Conservation (phyloP, 1,140 invertebrate species). For the Drosophila lacteicornis region DNA sequence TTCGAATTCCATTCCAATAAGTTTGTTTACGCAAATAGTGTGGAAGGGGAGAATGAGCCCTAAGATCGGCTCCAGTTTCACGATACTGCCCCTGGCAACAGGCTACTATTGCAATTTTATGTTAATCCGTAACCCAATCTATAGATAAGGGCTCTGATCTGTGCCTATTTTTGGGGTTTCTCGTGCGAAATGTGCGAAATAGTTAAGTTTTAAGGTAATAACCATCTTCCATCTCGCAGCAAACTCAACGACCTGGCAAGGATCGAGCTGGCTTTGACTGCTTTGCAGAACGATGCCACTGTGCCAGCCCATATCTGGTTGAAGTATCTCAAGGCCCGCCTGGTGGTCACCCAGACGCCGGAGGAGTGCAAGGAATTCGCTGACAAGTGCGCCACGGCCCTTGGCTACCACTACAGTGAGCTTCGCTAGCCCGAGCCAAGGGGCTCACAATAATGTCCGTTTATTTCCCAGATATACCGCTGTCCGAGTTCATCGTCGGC, state of each 20-base stretch:
- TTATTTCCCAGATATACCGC: slow-evolving; percentile 26
- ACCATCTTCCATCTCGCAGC: slow-evolving; percentile 9
- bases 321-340: slow-evolving; percentile 36
- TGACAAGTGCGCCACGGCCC: slow-evolving; percentile 30
- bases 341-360: slow-evolving; percentile 52
- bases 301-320: slow-evolving; percentile 62
- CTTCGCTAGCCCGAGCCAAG: no score
- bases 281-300: slow-evolving; percentile 13
- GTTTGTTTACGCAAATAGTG: background rate
- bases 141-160: no score
- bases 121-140: no score
- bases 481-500: slow-evolving; percentile 45
- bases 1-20: background rate
- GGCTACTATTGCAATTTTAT: background rate
- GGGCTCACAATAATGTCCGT: no score
- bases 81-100: background rate
- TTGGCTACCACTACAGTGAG: slow-evolving; percentile 51
- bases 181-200: no score
- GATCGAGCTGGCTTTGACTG: slow-evolving; percentile 32
- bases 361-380: slow-evolving; percentile 35
- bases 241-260: slow-evolving; percentile 45
- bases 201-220: background rate
- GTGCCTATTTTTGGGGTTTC: no score
- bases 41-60: background rate
- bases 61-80: background rate